Evolutionary conservation across 1,140 invertebrate species (phyloP).

Genomic region (Heliconius congener): DNA sequence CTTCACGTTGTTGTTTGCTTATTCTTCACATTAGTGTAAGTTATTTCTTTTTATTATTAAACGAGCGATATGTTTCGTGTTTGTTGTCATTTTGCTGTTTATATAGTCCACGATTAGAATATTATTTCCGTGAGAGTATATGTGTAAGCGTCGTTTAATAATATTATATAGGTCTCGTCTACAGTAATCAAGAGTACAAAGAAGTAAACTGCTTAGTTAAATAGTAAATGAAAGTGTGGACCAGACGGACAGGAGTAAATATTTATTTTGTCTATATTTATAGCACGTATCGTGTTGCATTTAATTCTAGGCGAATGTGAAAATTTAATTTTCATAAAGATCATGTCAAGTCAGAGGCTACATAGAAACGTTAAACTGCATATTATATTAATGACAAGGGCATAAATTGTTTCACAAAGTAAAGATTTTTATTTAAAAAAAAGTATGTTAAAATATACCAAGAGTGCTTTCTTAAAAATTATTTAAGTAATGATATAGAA

Average conservation of each 20-base stretch:
- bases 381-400: conserved; percentile 22
- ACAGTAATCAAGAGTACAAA: conserved; percentile 76
- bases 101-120: conserved; percentile 30
- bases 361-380: conserved; percentile 35
- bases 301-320: conserved; percentile 66
- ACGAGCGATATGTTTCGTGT: conserved; percentile 11
- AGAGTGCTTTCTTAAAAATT: conserved; percentile 75
- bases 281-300: conserved; percentile 68
- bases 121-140: conserved; percentile 2
- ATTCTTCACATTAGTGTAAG: background rate
- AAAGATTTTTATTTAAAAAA: conserved; percentile 29
- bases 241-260: conserved; percentile 69
- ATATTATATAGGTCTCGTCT: conserved; percentile 34
- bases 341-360: conserved; percentile 63
- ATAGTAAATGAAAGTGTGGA: conserved; percentile 70
- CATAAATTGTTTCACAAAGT: conserved; percentile 23
- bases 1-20: background rate
- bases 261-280: conserved; percentile 77
- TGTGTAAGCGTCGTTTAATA: conserved; percentile 11
- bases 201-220: conserved; percentile 67
- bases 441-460: conserved; percentile 46
- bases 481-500: conserved; percentile 49
- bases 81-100: conserved; percentile 19
- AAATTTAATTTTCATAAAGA: conserved; percentile 64
- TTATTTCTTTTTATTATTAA: conserved; percentile 12